Base-by-base conservation (phyloP, 2,888 invertebrate species). In the Vanessa cardui region DNA sequence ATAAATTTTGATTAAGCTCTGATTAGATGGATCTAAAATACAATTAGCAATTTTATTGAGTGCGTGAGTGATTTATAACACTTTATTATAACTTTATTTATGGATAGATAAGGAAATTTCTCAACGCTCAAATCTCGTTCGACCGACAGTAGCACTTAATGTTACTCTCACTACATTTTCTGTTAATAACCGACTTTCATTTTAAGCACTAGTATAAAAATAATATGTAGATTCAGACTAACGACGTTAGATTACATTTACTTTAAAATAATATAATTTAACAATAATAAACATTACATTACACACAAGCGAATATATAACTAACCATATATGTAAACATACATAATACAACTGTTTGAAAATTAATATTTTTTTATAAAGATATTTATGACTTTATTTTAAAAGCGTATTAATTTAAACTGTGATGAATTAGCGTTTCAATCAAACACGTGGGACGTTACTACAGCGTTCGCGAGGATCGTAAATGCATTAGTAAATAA, bases 401-500 rank as follows among this genome's bases (percentile, higher is more conserved):
- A 21, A 64, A 68, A 61, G 56, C n/a, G 58, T 58, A 64, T 61
- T 61, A 60, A 61, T 64, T 67, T 60, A 59, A 64, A 63, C 50
- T 26, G 76, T 81, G 79, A 80, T 81, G 77, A 80, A 81, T 81
- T 80, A 76, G 71, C 76, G 66, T 77, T 76, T 71, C 73, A 71
- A 72, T 70, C 76, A 70, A 73, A 69, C 74, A 75, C 74, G 79
- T 80, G 81, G 83, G 84, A 78, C 75, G 80, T 75, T 79, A 75
- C 78, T 80, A 82, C 78, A 75, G 72, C 74, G 74, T 78, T 86
- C 81, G 81, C 80, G 80, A 74, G 80, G 80, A 86, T 89, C 80
- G 87, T 89, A 88, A 85, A 87, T 83, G 85, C 85, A 86, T 87
- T 85, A 83, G 85, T 85, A 86, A 84, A 84, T 81, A 76, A 78